phyloP scores from a whole-genome alignment of 1,140 invertebrate genomes.

The Cephus cinctus region DNA sequence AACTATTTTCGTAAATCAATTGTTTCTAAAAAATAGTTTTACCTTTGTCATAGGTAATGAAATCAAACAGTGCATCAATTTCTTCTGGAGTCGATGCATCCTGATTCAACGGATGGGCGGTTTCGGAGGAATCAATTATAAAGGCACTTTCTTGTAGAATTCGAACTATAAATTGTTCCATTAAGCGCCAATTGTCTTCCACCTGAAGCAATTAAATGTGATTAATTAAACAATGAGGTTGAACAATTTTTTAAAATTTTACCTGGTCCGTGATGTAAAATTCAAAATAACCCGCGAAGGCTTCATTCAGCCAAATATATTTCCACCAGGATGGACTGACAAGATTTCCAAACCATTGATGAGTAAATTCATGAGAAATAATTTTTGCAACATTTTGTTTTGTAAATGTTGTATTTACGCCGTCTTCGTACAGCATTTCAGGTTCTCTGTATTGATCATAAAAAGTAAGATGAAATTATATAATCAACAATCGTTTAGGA shows the following conservation, averaged over 20 bases:
- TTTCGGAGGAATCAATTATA: slow-evolving; percentile 63
- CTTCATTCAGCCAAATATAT: slow-evolving; percentile 57
- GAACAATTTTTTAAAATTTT: slow-evolving; percentile 3
- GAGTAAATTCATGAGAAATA: slow-evolving; percentile 67
- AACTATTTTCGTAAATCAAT: background rate
- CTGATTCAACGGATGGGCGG: slow-evolving; percentile 73
- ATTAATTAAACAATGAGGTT: slow-evolving; percentile 13
- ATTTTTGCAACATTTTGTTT: too few relatives aligned
- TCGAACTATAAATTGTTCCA: slow-evolving; percentile 75
- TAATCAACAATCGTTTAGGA: background rate
- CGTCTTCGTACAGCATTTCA: too few relatives aligned
- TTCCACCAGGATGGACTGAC: slow-evolving; percentile 59
- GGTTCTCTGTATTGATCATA: slow-evolving; percentile 15
- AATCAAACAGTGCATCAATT: slow-evolving; percentile 75
- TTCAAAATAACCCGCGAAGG: slow-evolving; percentile 54
- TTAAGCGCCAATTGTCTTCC: slow-evolving; percentile 70
- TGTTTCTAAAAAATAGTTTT: slow-evolving; percentile 18
- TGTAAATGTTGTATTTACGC: too few relatives aligned
- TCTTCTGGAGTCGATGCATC: slow-evolving; percentile 70
- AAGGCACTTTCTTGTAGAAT: slow-evolving; percentile 65
- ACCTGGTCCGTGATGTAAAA: slow-evolving; percentile 23
- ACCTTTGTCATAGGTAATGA: slow-evolving; percentile 72
- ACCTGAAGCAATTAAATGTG: slow-evolving; percentile 25
- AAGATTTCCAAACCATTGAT: slow-evolving; percentile 64
- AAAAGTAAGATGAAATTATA: slow-evolving; percentile 8